Base-by-base conservation (phyloP, 1,140 invertebrate species). In the Capitella teleta region DNA sequence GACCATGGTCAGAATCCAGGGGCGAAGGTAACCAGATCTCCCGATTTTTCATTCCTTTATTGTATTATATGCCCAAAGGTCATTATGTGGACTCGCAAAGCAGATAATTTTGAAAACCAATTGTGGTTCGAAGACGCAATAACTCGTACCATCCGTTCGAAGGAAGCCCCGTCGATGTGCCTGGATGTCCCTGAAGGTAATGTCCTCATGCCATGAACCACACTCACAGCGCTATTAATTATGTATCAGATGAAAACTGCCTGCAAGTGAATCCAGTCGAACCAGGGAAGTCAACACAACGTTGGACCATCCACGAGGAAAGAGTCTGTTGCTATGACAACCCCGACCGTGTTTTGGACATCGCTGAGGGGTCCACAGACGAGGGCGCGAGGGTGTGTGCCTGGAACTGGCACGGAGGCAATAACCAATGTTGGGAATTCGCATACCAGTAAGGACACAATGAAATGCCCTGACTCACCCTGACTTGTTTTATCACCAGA, bases 111-210 rank as follows among this genome's bases (percentile, higher is more conserved):
- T n/a, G 40, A 30, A n/a, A 53, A 53, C 38, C 52, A 53, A 28
- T 47, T 53, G 34, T 53, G 52, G 52, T 53, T 49, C 38, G 18
- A 28, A 1, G 46, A 53, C 32, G 28, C 30, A 8, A 26, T 28
- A 6, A 53, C 52, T 4, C 46, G 52, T 23, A 53, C 52, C 25
- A 53, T 53, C 32, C 32, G 47, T 14, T n/a, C n/a, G n/a, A n/a
- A n/a, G n/a, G n/a, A n/a, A n/a, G n/a, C n/a, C n/a, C n/a, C n/a
- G n/a, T n/a, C n/a, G n/a, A n/a, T n/a, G n/a, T n/a, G n/a, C n/a
- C n/a, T n/a, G n/a, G n/a, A n/a, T n/a, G n/a, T n/a, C n/a, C n/a
- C n/a, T n/a, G n/a, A n/a, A n/a, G n/a, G n/a, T n/a, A n/a, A n/a
- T n/a, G n/a, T n/a, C n/a, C n/a, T n/a, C n/a, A n/a, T n/a, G n/a